These are phyloP conservation scores for Hydra vulgaris DNA, from an alignment of 30 jellyfish, hydroid and myxozoan genomes.

Conservation along the genomic window DNA sequence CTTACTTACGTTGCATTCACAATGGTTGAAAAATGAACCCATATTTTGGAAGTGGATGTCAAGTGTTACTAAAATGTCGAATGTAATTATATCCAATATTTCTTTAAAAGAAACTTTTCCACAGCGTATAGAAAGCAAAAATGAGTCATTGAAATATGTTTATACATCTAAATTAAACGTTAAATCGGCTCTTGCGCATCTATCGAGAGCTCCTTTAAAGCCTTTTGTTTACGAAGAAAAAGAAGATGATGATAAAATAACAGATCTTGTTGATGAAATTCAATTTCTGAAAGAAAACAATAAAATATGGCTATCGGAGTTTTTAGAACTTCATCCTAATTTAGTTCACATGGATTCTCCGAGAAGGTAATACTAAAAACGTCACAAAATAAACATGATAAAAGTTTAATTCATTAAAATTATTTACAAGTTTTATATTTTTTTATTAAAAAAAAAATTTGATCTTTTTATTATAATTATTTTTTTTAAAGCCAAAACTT, in stretches of 20 bases:
- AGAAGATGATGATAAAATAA: background rate
- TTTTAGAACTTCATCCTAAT: constrained; percentile 9
- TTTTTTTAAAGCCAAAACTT: too few relatives aligned
- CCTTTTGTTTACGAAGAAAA: background rate
- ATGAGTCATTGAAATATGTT: background rate
- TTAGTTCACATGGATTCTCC: constrained; percentile 19
- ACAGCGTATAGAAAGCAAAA: background rate
- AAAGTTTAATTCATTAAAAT: too few relatives aligned
- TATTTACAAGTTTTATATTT: background rate
- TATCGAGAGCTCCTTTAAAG: background rate
- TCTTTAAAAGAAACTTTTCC: background rate
- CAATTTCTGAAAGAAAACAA: background rate
- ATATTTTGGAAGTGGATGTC: constrained; percentile 75
- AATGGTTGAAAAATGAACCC: constrained; percentile 50
- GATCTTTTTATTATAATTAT: too few relatives aligned
- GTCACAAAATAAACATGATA: too few relatives aligned
- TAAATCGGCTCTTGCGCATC: background rate
- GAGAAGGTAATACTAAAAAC: constrained; percentile 12
- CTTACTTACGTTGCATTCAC: constrained; percentile 15
- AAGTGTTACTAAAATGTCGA: constrained; percentile 29
- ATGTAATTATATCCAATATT: constrained; percentile 8
- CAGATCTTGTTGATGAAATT: background rate
- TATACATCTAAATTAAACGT: background rate
- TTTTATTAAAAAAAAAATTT: too few relatives aligned
- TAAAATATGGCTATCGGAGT: constrained; percentile 12